Conservation (phyloP, 1,140 invertebrate genomes). For the Philopotamus ludificatus region DNA sequence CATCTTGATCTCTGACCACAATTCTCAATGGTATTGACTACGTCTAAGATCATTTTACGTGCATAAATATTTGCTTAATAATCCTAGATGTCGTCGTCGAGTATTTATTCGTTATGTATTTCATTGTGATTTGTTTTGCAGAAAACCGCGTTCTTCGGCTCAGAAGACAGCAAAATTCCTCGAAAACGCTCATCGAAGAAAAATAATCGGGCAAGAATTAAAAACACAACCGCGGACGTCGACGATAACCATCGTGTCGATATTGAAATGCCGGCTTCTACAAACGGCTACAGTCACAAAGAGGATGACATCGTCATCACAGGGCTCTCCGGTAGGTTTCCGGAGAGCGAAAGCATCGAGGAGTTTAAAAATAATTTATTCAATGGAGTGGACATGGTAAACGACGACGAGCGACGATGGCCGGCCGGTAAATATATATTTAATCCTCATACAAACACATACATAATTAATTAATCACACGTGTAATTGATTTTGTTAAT, state of each 20-base stretch:
- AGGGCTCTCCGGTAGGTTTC: conserved; percentile 82
- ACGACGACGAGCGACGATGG: conserved; percentile 80
- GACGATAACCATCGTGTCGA: not conserved
- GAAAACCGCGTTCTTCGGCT: conserved; percentile 38
- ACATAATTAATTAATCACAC: not conserved
- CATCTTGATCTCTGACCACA: no score
- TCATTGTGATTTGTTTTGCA: no score
- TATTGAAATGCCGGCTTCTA: conserved; percentile 24
- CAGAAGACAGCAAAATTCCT: conserved; percentile 33
- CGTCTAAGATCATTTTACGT: no score
- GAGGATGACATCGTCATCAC: conserved; percentile 73
- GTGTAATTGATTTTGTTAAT: conserved; percentile 4
- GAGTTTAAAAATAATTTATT: conserved; percentile 84
- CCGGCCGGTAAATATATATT: conserved; percentile 49
- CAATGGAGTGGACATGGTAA: conserved; percentile 80
- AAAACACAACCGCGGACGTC: conserved; percentile 14
- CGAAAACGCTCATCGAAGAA: conserved; percentile 35
- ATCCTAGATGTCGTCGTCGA: not conserved
- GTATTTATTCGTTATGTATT: not conserved
- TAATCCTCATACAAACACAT: not conserved
- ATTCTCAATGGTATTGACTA: no score
- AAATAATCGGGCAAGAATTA: conserved; percentile 24
- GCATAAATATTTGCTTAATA: no score
- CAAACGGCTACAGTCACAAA: conserved; percentile 18
- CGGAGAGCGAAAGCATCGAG: conserved; percentile 78